phyloP scores from a whole-genome alignment of 2,113 vertebrate genomes.

The Callospermophilus lateralis region DNA sequence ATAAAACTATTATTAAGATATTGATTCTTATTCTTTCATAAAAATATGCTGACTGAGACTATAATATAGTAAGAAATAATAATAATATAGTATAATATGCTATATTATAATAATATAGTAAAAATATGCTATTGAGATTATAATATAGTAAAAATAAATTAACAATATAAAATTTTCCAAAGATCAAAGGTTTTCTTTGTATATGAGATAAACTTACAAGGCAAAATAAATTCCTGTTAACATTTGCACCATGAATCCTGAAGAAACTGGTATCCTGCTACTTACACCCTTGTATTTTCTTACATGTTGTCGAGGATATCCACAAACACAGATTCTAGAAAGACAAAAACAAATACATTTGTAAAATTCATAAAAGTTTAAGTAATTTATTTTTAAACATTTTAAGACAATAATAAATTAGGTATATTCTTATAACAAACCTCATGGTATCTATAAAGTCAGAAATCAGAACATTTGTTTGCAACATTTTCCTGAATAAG shows the following conservation, averaged over 20 bases:
- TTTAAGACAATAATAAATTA: constrained; percentile 26
- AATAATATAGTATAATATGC: neutral
- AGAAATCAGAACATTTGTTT: constrained; percentile 14
- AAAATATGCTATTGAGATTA: neutral
- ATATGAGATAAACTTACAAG: constrained; percentile 91
- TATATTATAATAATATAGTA: neutral
- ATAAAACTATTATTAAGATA: constrained; percentile 57
- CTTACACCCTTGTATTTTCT: constrained; percentile 95
- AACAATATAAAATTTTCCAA: constrained; percentile 41
- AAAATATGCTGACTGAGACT: constrained; percentile 29
- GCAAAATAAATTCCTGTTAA: constrained; percentile 98
- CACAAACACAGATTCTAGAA: constrained; percentile 96
- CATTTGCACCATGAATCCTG: constrained; percentile 98
- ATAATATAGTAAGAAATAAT: constrained; percentile 28
- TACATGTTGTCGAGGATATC: constrained; percentile 96
- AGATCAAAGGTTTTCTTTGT: constrained; percentile 38
- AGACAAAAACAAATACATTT: constrained; percentile 73
- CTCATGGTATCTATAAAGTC: constrained; percentile 24
- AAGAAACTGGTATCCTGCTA: constrained; percentile 94
- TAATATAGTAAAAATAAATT: constrained; percentile 35
- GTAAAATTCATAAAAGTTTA: constrained; percentile 31
- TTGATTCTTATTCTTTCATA: constrained; percentile 57
- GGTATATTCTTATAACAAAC: constrained; percentile 47
- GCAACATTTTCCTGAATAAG: neutral
- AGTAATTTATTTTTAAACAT: constrained; percentile 36